Evolutionary conservation across 2,888 invertebrate species (phyloP).

Genomic region (Periphyllus acericola): DNA sequence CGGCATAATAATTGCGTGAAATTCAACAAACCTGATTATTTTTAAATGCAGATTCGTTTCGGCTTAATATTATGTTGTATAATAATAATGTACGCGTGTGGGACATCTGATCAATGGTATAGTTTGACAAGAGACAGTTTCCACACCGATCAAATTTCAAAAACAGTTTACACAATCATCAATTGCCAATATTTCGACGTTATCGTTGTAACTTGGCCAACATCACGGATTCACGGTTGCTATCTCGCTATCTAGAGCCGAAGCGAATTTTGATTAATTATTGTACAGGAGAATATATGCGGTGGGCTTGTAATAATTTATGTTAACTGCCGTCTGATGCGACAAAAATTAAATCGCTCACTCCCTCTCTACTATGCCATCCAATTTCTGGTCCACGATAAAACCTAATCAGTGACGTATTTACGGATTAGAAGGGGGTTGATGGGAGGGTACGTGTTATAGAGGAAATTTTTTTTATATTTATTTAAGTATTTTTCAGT

Average conservation of each 20-base stretch:
- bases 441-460: too few relatives aligned
- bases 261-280: neutral
- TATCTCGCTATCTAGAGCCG: neutral
- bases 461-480: too few relatives aligned
- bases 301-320: neutral
- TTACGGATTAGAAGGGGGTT: too few relatives aligned
- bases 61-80: too few relatives aligned
- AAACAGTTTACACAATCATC: neutral
- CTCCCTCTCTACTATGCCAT: too few relatives aligned
- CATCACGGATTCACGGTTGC: neutral
- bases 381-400: neutral
- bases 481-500: too few relatives aligned
- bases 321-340: neutral
- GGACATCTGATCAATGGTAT: too few relatives aligned
- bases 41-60: too few relatives aligned
- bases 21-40: too few relatives aligned
- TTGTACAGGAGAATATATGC: neutral
- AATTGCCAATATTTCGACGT: neutral
- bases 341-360: neutral
- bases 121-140: too few relatives aligned
- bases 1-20: too few relatives aligned
- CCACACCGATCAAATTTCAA: neutral
- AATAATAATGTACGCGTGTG: too few relatives aligned
- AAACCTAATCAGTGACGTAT: neutral
- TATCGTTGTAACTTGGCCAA: neutral